Base-by-base conservation (phyloP, 2,888 invertebrate species). In the Brachylomia viminalis region DNA sequence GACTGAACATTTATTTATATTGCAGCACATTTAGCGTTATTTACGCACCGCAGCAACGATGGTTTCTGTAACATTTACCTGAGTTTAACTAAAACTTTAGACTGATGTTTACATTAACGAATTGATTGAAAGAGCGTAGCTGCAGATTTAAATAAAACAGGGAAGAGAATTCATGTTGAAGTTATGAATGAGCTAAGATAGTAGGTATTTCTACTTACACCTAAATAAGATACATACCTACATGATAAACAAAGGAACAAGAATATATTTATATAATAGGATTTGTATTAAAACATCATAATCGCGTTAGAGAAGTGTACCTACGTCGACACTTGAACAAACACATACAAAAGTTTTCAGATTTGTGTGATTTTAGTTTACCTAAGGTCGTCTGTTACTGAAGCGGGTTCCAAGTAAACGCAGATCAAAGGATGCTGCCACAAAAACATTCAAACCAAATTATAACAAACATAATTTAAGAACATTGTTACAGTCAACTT, bases 1-100 rank as follows among this genome's bases (percentile, higher is more conserved):
- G 66, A 80, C 66, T 74, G 66, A 79, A 62, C 59, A 66, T 79
- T 79, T 74, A 74, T 79, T 74, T 80, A 61, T 33, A 56, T 49
- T 54, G 17, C 58, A 65, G 38, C 65, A 56, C 59, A 61, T 80
- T 33, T 73, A 61, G 11, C 30, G 15, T 67, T 74, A 62, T 74
- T 79, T 80, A 67, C 75, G 23, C 61, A 74, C 23, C 17, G 23
- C 23, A 27, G 56, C 23, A 59, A 45, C 23, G 27, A 80, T 74
- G 75, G 66, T 79, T 80, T 75, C 54, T 80, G 61, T 80, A 47
- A 66, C 33, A 45, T 76, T 76, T 76, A 56, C 33, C 30, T 58
- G 20, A 56, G 49, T 74, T 27, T 67, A 56, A 61, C 42, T 74
- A 62, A 62, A 23, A 56, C 17, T 79, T 62, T 66, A 42, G 54